Evolutionary conservation across 2,113 vertebrate species (phyloP), one percentile per base, ranked within the genome.

Genomic region (Gadus chalcogrammus): DNA sequence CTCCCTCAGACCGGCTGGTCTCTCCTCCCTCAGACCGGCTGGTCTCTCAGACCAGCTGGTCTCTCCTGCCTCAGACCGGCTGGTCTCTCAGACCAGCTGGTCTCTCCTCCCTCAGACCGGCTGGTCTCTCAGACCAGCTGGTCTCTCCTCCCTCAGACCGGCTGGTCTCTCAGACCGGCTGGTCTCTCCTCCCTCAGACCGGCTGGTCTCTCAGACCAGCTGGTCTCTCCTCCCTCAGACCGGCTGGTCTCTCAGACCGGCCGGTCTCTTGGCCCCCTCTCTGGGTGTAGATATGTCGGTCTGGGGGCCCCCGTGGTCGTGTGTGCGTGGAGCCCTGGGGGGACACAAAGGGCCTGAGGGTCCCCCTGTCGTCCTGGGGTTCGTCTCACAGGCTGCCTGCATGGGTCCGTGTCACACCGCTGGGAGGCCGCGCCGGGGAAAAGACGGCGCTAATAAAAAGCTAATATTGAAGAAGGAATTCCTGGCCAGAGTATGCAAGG

Each of bases 231-330:
- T 15, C 1, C 61, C n/a, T 48, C 61, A 61, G 55, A 48, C 61
- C 63, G 48, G 31, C 16, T 69, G 27, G 31, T 60, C 16, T 64
- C 70, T 74, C 24, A 31, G 20, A 77, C 68, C 64, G 66, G 12
- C 62, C 78, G 61, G 78, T 84, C 55, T 53, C 24, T 24, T 3
- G 9, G 52, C 61, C n/a, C 24, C 82, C 56, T 55, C 12, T 11
- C 42, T 66, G 48, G 65, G 79, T 38, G 28, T 68, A 68, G 72
- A 62, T 76, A 84, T 84, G 86, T 82, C 85, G 78, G 68, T 84
- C 78, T 62, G 69, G 72, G 78, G 61, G 76, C 82, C 82, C 80
- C 88, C 78, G 42, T 48, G 80, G 78, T 82, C 78, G 83, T 79
- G 68, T 13, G 72, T 56, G 85, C 22, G 61, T 48, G 42, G 71